Percentiles rank a stretch among this genome's conserved stretches.
phyloP scores from a whole-genome alignment of 2,888 invertebrate genomes.

The Oegoconia quadripuncta region DNA sequence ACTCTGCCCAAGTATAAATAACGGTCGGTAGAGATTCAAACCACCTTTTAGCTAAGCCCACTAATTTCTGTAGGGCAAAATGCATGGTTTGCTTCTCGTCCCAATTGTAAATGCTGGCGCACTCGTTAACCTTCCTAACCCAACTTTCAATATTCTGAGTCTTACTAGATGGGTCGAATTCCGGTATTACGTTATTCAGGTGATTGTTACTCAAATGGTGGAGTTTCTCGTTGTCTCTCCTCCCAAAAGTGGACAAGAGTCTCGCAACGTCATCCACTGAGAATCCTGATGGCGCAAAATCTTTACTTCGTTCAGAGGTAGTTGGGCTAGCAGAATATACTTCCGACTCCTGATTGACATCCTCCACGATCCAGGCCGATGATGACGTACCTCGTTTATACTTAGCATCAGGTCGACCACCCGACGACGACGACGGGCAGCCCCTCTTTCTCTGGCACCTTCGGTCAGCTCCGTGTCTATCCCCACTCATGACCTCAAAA shows the following conservation, averaged over 20 bases:
- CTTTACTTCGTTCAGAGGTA: too few relatives aligned
- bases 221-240: neutral
- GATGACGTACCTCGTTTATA: too few relatives aligned
- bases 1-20: conserved; percentile 18
- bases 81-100: conserved; percentile 20
- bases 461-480: too few relatives aligned
- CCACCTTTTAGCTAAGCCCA: conserved; percentile 20
- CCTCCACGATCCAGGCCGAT: too few relatives aligned
- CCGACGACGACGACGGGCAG: too few relatives aligned
- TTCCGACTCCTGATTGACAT: too few relatives aligned
- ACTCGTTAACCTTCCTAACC: conserved; percentile 16
- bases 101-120: conserved; percentile 17
- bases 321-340: too few relatives aligned
- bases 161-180: conserved; percentile 12
- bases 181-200: conserved; percentile 5
- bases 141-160: conserved; percentile 12
- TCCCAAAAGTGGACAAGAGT: neutral
- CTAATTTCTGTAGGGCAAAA: conserved; percentile 18
- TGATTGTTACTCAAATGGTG: conserved; percentile 1
- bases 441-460: too few relatives aligned
- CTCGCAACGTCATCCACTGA: neutral
- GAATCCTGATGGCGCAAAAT: too few relatives aligned
- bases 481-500: too few relatives aligned
- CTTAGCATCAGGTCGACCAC: too few relatives aligned
- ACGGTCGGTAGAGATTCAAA: conserved; percentile 14